Conservation (phyloP, 2,888 invertebrate species). For the Formica aserva region DNA sequence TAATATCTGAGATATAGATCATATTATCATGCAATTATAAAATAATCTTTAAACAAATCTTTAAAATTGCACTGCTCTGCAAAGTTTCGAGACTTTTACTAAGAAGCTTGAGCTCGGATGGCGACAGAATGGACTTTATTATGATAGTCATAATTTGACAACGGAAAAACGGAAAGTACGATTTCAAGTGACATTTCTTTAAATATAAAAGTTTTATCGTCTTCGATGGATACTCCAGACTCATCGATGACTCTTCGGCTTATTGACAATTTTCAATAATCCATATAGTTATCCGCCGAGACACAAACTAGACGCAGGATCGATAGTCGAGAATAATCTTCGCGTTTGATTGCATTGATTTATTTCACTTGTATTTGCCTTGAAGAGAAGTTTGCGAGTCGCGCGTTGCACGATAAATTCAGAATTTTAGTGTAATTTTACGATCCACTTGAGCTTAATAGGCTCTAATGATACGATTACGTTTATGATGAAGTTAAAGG, state of each 20-base stretch:
- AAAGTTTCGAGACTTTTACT: conserved; percentile 7
- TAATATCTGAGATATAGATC: neutral
- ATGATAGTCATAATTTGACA: conserved; percentile 23
- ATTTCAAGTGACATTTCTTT: conserved; percentile 6
- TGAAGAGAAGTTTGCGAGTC: conserved; percentile 6
- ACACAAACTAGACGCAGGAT: conserved; percentile 64
- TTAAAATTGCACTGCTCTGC: neutral
- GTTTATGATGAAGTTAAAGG: conserved; percentile 1
- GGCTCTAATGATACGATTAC: conserved; percentile 16
- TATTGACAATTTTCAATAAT: conserved; percentile 79
- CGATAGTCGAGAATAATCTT: conserved; percentile 33
- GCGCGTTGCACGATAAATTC: neutral
- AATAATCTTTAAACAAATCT: neutral
- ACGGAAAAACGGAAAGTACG: conserved; percentile 21
- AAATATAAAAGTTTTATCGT: conserved; percentile 43
- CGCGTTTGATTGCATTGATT: conserved; percentile 50
- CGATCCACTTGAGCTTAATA: conserved; percentile 16
- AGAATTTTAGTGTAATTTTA: conserved; percentile 26
- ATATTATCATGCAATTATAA: conserved; percentile 2
- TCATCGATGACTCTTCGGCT: conserved; percentile 60
- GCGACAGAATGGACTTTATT: conserved; percentile 8
- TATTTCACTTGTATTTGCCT: conserved; percentile 31
- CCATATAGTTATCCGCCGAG: conserved; percentile 80
- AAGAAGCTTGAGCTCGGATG: neutral
- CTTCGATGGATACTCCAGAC: neutral